These are phyloP conservation scores for fruit fly (Drosophila melanogaster) DNA, from an alignment of 1,140 invertebrate species.

Conservation along the genomic window DNA sequence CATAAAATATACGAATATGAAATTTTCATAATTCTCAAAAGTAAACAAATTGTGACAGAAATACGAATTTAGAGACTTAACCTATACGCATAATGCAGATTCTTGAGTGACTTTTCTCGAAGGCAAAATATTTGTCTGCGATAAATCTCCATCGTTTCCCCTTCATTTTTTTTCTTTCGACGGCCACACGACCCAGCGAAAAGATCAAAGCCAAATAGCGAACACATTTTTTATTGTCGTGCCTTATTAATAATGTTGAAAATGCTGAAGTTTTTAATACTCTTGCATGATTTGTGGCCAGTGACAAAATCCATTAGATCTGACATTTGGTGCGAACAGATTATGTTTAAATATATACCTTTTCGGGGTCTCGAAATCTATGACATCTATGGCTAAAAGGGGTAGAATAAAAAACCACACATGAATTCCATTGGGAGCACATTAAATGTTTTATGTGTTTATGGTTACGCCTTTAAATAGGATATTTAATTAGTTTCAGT, in stretches of 20 bases:
- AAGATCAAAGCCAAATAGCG: constrained; percentile 62
- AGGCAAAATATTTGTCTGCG: constrained; percentile 71
- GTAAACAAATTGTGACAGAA: constrained; percentile 26
- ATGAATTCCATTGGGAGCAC: not conserved
- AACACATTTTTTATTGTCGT: constrained; percentile 64
- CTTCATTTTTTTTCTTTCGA: constrained; percentile 48
- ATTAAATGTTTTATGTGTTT: constrained; percentile 16
- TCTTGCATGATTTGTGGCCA: constrained; percentile 70
- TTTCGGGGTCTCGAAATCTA: constrained; percentile 12
- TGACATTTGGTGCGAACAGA: constrained; percentile 77
- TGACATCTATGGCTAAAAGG: constrained; percentile 19
- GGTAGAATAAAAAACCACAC: constrained; percentile 3
- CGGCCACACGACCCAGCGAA: constrained; percentile 63
- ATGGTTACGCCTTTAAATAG: not conserved
- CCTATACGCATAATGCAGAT: constrained; percentile 56
- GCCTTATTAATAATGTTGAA: constrained; percentile 69
- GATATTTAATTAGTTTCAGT: constrained; percentile 27
- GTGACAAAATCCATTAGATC: constrained; percentile 74
- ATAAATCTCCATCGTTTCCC: constrained; percentile 64
- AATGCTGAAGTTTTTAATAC: constrained; percentile 46
- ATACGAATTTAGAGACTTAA: constrained; percentile 57
- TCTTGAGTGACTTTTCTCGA: constrained; percentile 53
- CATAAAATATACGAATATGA: constrained; percentile 35
- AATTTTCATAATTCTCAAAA: constrained; percentile 31
- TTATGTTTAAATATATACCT: constrained; percentile 59